These are phyloP conservation scores for Ornithoptera priamus DNA, from an alignment of 2,888 invertebrate genomes.

Conservation along the genomic window DNA sequence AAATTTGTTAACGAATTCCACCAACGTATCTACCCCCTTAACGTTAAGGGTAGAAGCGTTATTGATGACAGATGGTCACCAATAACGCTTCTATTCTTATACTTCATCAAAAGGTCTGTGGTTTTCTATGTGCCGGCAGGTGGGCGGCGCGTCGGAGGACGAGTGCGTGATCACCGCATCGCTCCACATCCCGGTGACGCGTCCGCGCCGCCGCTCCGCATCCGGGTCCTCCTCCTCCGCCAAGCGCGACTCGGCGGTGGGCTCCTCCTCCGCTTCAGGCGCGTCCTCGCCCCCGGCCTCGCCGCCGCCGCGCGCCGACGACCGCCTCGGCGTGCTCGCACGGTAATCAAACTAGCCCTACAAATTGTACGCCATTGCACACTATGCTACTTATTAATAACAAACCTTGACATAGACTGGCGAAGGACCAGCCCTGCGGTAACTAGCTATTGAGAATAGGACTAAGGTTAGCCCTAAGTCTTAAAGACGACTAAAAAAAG, in stretches of 20 bases:
- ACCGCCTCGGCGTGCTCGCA: slow-evolving; percentile 79
- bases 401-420: no score
- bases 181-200: slow-evolving; percentile 86
- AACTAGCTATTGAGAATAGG: no score
- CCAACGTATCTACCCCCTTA: no score
- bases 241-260: slow-evolving; percentile 82
- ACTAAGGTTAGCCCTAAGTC: no score
- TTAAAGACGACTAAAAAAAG: no score
- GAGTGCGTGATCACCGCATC: slow-evolving; percentile 88
- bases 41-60: no score
- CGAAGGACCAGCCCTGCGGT: no score
- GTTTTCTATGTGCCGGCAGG: slow-evolving; percentile 46
- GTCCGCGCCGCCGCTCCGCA: slow-evolving; percentile 70
- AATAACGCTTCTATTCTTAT: no score
- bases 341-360: slow-evolving; percentile 38
- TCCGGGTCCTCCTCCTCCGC: slow-evolving; percentile 60
- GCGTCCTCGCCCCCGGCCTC: slow-evolving; percentile 76
- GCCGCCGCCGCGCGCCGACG: slow-evolving; percentile 54
- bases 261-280: slow-evolving; percentile 75
- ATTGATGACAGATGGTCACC: no score
- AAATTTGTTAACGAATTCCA: no score
- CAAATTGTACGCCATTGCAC: background rate
- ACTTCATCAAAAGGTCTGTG: no score
- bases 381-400: no score
- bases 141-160: slow-evolving; percentile 82